Evolutionary conservation across 2,113 vertebrate genomes (phyloP).

Genomic region (Willisornis vidua): DNA sequence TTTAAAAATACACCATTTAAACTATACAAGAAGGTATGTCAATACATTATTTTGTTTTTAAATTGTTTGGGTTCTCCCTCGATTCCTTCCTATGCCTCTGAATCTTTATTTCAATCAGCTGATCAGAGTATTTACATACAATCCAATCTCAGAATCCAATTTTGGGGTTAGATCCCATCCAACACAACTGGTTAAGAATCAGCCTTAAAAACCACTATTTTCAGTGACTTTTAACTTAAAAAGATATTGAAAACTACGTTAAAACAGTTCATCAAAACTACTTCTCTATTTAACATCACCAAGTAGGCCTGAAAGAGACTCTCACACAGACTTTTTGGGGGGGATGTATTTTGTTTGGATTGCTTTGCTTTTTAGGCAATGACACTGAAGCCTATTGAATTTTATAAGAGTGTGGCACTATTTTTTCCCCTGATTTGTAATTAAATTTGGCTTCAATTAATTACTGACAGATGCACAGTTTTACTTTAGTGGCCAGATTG

Average conservation of each 20-base stretch:
- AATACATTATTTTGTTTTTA: not conserved
- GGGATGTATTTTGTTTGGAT: not conserved
- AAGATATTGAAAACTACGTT: not conserved
- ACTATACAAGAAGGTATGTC: not conserved
- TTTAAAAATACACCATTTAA: not conserved
- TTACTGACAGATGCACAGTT: constrained; percentile 61
- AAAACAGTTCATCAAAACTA: not conserved
- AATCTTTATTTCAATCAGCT: not conserved
- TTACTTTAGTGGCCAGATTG: constrained; percentile 47
- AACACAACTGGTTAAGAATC: not conserved
- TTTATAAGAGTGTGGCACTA: constrained; percentile 12
- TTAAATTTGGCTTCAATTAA: constrained; percentile 68
- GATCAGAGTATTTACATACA: not conserved
- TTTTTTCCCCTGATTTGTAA: constrained; percentile 59
- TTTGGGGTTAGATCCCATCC: not conserved
- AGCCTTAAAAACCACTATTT: not conserved
- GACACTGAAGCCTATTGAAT: not conserved
- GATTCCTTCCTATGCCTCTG: not conserved
- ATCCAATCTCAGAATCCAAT: not conserved
- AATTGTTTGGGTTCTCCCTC: not conserved
- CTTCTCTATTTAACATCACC: not conserved
- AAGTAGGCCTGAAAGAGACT: not conserved
- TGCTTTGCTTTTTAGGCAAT: not conserved
- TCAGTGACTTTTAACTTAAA: not conserved
- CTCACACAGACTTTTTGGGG: not conserved